These are phyloP conservation scores for Lasioglossum villosulum DNA, from an alignment of 2,888 invertebrate genomes.

Conservation along the genomic window DNA sequence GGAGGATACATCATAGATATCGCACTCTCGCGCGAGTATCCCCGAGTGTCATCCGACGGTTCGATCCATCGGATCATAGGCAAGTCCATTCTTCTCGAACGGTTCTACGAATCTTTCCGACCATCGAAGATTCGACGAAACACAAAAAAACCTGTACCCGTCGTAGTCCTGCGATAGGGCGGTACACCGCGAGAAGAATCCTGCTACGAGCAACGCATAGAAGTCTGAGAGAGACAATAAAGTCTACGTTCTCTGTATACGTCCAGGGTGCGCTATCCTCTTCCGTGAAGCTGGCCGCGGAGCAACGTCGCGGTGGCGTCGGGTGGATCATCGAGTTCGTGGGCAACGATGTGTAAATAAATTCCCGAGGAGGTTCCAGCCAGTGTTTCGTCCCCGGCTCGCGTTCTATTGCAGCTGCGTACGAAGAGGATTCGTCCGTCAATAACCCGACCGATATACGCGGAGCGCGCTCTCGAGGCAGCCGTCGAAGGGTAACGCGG, in stretches of 20 bases:
- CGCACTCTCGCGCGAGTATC: not conserved
- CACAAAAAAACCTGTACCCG: not conserved
- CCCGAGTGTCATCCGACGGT: not conserved
- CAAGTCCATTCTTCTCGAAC: not conserved
- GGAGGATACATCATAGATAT: not conserved
- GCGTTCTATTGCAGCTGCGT: slow-evolving; percentile 46
- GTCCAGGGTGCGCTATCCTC: slow-evolving; percentile 15
- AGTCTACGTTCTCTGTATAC: not conserved
- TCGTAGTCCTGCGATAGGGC: not conserved
- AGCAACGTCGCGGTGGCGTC: not conserved
- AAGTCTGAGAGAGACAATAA: not conserved
- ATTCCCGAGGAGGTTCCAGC: not conserved
- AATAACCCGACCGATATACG: slow-evolving; percentile 38
- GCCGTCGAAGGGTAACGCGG: slow-evolving; percentile 28
- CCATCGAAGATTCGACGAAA: not conserved
- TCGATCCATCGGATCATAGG: not conserved
- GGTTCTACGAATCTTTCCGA: not conserved
- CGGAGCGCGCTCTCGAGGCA: slow-evolving; percentile 9
- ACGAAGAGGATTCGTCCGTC: slow-evolving; percentile 20
- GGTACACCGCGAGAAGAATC: not conserved
- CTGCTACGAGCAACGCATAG: not conserved
- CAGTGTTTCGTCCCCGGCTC: not conserved
- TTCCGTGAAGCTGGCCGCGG: not conserved
- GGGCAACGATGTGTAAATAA: slow-evolving; percentile 25
- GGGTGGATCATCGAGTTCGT: not conserved